A percentile compares a stretch with the other conserved stretches of the same genome.
phyloP scores from a whole-genome alignment of 35 echinoderm and acorn worm species.

The Hemicentrotus pulcherrimus region DNA sequence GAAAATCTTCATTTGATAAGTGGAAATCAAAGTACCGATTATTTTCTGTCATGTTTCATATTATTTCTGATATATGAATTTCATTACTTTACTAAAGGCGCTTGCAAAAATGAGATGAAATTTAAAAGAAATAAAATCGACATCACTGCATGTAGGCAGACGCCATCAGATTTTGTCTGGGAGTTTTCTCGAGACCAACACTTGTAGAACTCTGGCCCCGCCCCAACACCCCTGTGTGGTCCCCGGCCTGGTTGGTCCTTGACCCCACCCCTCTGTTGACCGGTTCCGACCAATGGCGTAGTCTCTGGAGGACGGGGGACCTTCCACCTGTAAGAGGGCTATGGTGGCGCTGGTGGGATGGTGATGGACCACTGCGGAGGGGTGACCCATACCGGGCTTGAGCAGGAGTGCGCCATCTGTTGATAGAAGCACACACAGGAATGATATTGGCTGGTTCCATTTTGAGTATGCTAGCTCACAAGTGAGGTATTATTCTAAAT shows the following conservation, averaged over 20 bases:
- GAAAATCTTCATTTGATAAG: too few relatives aligned
- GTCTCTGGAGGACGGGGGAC: slow-evolving; percentile 9
- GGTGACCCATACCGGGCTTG: not conserved
- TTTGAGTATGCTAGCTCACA: not conserved
- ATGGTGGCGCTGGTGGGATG: not conserved
- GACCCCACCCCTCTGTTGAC: not conserved
- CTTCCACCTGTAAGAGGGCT: slow-evolving; percentile 30
- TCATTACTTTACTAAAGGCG: too few relatives aligned
- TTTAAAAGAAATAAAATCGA: too few relatives aligned
- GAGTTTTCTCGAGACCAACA: not conserved
- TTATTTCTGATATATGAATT: too few relatives aligned
- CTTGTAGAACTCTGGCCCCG: slow-evolving; percentile 14
- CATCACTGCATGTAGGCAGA: slow-evolving; percentile 31
- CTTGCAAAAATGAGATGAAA: too few relatives aligned
- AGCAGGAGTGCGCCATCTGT: slow-evolving; percentile 36
- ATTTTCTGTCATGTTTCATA: too few relatives aligned
- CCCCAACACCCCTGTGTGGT: not conserved
- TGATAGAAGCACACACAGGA: not conserved
- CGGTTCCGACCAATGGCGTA: slow-evolving; percentile 21
- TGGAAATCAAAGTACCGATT: too few relatives aligned
- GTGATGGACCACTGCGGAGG: not conserved
- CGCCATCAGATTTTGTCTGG: slow-evolving; percentile 30
- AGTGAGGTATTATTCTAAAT: not conserved
- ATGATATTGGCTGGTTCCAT: not conserved
- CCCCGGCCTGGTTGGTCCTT: not conserved